phyloP scores from a whole-genome alignment of 2,113 vertebrate genomes.

The Laticauda colubrina region DNA sequence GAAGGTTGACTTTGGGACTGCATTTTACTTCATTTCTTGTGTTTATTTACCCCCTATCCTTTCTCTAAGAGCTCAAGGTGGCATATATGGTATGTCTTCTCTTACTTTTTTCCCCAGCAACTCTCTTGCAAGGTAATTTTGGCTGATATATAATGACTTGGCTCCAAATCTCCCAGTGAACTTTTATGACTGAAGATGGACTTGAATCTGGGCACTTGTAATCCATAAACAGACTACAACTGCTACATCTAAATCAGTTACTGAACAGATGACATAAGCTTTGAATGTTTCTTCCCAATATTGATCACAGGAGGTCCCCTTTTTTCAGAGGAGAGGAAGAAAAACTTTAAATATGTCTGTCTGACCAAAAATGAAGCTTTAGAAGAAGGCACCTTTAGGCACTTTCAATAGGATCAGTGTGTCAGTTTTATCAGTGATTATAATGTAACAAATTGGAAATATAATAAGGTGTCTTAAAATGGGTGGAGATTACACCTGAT shows the following conservation, averaged over 20 bases:
- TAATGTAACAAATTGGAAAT: not conserved
- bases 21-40: not conserved
- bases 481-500: not conserved
- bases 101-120: not conserved
- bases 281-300: not conserved
- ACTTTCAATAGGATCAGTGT: not conserved
- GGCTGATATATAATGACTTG: not conserved
- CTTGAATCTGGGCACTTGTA: not conserved
- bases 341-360: not conserved
- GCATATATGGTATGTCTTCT: not conserved
- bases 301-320: not conserved
- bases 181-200: not conserved
- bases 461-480: not conserved
- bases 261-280: not conserved
- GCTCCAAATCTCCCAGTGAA: not conserved
- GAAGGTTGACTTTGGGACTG: not conserved
- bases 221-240: not conserved
- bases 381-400: not conserved
- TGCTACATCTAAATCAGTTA: not conserved
- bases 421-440: not conserved
- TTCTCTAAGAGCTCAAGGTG: not conserved
- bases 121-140: not conserved
- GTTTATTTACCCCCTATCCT: not conserved
- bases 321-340: not conserved
- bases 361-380: not conserved